These are phyloP conservation scores for Heliconius charithonia DNA, from an alignment of 2,888 invertebrate genomes.

Conservation along the genomic window DNA sequence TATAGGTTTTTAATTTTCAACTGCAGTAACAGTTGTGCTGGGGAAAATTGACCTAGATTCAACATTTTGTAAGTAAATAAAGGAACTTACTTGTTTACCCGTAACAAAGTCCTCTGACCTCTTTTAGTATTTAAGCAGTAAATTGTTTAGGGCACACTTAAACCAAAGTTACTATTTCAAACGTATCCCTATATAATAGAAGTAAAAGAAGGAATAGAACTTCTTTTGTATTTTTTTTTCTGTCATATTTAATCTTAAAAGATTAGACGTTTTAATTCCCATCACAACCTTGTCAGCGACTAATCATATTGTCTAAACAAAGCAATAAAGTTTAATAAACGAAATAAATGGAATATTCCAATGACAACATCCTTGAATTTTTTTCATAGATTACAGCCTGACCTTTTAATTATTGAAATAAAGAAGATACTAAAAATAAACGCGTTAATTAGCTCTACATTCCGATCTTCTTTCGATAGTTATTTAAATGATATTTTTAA, in stretches of 20 bases:
- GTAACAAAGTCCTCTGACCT: constrained; percentile 17
- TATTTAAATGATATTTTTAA: too few species aligned
- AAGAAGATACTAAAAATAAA: background rate
- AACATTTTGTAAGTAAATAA: constrained; percentile 25
- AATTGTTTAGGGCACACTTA: background rate
- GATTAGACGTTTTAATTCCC: constrained; percentile 5
- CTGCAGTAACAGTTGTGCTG: background rate
- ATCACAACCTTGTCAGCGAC: background rate
- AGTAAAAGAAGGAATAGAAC: background rate
- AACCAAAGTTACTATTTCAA: background rate
- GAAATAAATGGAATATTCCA: constrained; percentile 22
- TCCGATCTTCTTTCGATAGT: too few species aligned
- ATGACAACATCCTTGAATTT: constrained; percentile 32
- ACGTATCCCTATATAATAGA: background rate
- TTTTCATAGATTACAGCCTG: constrained; percentile 14
- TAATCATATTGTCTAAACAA: constrained; percentile 12
- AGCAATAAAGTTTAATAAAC: constrained; percentile 28
- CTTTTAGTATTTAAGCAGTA: constrained; percentile 7
- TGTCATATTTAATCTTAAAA: background rate
- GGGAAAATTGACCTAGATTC: constrained; percentile 27
- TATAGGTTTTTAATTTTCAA: constrained; percentile 26
- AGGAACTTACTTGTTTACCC: constrained; percentile 16
- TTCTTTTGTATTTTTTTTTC: background rate
- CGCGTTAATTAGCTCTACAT: too few species aligned
- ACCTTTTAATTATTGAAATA: constrained; percentile 26